Base-by-base conservation (phyloP, 2,888 invertebrate genomes). In the Cryptocheilus praepositus region DNA sequence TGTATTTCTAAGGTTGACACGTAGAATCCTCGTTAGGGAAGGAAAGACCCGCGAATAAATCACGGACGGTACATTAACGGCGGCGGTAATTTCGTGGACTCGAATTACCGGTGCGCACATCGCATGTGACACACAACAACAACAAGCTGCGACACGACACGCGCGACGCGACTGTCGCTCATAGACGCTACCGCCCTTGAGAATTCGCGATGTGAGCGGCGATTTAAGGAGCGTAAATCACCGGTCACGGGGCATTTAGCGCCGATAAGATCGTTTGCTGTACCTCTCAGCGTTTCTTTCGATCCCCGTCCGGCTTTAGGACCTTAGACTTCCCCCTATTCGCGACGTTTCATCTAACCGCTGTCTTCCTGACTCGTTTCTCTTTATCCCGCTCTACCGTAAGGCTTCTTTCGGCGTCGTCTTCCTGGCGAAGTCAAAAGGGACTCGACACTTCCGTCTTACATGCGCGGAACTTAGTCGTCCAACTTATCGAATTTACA, bases 21-120 rank as follows among this genome's bases (percentile, higher is more conserved):
- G 56, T 55, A 57, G 57, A 52, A 66, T 68, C 56, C 68, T 68
- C 61, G 68, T 68, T 68, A 68, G 65, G 57, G 11, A 21, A 19
- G 61, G 16, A 56, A 65, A 55, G 46, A 68, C 25, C 28, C 56
- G 57, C 53, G 66, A 66, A 66, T 68, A 68, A 68, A 68, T 68
- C 57, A 66, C 56, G 49, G 55, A n/a, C 43, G 44, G 65, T 62
- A 43, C 55, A 65, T 65, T 65, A 65, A 65, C 61, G 55, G 51
- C 61, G 65, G 61, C 65, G 65, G 66, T 66, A 62, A 66, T 66
- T 66, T 66, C n/a, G 62, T 62, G 62, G 62, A 5, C 66, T 61
- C 62, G 66, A 62, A 66, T 62, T 62, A 62, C 62, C 66, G 55
- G 44, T 44, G 62, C 36, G 36, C 36, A 1, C 36, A 11, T 25